phyloP scores from a whole-genome alignment of 1,140 invertebrate genomes.

The Harlomillsia oculata region DNA sequence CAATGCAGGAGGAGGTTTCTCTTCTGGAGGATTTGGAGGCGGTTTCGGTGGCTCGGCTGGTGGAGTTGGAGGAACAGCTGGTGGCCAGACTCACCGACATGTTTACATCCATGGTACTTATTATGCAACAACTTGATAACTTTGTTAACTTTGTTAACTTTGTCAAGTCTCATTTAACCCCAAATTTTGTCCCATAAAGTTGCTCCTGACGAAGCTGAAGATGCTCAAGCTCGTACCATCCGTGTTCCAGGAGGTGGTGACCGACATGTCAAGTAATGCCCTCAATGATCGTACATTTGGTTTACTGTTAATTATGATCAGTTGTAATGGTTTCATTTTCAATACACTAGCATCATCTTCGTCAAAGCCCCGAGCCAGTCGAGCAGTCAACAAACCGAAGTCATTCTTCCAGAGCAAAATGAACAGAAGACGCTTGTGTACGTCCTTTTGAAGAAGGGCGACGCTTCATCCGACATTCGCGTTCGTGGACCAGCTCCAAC shows the following conservation, averaged over 20 bases:
- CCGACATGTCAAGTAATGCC: conserved; percentile 9
- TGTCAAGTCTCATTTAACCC: too few relatives aligned
- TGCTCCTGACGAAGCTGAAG: neutral
- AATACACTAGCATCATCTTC: conserved; percentile 56
- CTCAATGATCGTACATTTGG: too few relatives aligned
- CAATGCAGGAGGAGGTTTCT: neutral
- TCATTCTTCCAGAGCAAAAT: conserved; percentile 48
- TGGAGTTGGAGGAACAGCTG: neutral
- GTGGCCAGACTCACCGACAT: conserved; percentile 8
- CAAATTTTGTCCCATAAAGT: too few relatives aligned
- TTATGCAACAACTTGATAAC: too few relatives aligned
- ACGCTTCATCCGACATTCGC: conserved; percentile 49
- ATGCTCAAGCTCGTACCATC: conserved; percentile 2
- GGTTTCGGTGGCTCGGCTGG: too few relatives aligned
- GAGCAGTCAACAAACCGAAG: conserved; percentile 63
- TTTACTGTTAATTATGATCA: too few relatives aligned
- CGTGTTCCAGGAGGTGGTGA: conserved; percentile 15
- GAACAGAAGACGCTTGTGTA: conserved; percentile 79
- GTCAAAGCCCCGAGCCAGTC: conserved; percentile 72
- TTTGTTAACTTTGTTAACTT: too few relatives aligned
- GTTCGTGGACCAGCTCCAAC: conserved; percentile 11
- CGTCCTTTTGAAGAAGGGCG: conserved; percentile 73
- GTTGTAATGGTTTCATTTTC: too few relatives aligned
- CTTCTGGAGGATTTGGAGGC: neutral
- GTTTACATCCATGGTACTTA: neutral